Conservation (phyloP, 1,140 invertebrate genomes). For the Anthonomus grandis region DNA sequence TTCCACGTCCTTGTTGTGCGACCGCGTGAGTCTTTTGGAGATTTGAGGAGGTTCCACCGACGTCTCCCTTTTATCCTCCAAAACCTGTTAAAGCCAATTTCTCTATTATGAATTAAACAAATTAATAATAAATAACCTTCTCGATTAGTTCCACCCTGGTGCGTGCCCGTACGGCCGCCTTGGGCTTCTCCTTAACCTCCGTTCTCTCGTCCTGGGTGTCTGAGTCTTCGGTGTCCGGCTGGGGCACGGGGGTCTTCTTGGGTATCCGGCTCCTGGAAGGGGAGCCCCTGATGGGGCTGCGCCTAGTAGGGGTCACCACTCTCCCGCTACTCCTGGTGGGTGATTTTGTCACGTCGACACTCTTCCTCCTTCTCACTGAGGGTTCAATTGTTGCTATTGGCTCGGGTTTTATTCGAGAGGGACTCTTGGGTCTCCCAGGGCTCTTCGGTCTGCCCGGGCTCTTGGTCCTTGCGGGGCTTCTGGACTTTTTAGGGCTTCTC, state of each 20-base stretch:
- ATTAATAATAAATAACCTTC: slow-evolving; percentile 17
- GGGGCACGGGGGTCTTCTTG: not conserved
- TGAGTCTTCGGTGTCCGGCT: slow-evolving; percentile 16
- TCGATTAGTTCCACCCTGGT: slow-evolving; percentile 15
- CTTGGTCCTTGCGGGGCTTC: slow-evolving; percentile 24
- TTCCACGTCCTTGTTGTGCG: slow-evolving; percentile 34
- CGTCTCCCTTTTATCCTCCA: slow-evolving; percentile 3
- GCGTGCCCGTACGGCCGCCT: slow-evolving; percentile 31
- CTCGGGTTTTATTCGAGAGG: slow-evolving; percentile 3
- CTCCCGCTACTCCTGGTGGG: not conserved
- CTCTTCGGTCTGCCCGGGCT: slow-evolving; percentile 34
- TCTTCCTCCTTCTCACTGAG: not conserved
- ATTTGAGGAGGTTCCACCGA: slow-evolving; percentile 14
- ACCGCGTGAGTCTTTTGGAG: slow-evolving; percentile 24
- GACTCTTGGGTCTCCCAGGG: slow-evolving; percentile 21
- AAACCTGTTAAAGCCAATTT: slow-evolving; percentile 6
- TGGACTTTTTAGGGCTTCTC: not conserved
- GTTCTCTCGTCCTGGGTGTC: slow-evolving; percentile 26
- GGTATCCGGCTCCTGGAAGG: slow-evolving; percentile 7
- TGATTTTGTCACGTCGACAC: not conserved
- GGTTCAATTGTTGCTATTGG: not conserved
- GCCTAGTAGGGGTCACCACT: not conserved
- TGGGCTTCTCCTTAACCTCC: slow-evolving; percentile 35
- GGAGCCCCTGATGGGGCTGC: slow-evolving; percentile 28
- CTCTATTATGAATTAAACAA: not conserved